A percentile compares a stretch with the other conserved stretches of the same genome.
phyloP scores from a whole-genome alignment of 2,888 invertebrate species.

The Podotricha telesiphe region DNA sequence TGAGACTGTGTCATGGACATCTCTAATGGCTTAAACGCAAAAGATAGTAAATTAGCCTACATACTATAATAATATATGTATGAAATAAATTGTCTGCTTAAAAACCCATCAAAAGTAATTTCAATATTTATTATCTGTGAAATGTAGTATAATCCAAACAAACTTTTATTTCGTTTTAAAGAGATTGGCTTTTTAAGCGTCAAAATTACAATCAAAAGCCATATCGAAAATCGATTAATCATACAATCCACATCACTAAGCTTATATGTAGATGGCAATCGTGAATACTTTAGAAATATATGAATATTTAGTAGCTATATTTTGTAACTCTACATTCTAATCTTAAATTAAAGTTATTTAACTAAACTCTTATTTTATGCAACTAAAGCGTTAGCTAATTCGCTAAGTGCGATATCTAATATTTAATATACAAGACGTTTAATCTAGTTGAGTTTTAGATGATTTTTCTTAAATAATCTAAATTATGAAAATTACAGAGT shows the following conservation, averaged over 20 bases:
- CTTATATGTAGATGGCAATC: constrained; percentile 37
- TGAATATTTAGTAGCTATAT: constrained; percentile 34
- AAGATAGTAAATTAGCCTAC: not conserved
- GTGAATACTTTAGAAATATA: constrained; percentile 33
- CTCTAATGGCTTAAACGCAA: too few species aligned
- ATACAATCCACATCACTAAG: constrained; percentile 39
- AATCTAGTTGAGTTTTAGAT: too few species aligned
- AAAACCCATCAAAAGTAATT: constrained; percentile 2
- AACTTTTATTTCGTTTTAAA: constrained; percentile 28
- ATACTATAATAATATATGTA: not conserved
- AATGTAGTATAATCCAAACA: constrained; percentile 9
- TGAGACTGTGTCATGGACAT: too few species aligned
- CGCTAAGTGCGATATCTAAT: not conserved
- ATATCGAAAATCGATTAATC: constrained; percentile 42
- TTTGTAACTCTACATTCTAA: constrained; percentile 33
- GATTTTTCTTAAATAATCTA: too few species aligned
- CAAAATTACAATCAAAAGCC: constrained; percentile 35
- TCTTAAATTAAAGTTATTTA: constrained; percentile 22
- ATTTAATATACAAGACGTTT: too few species aligned
- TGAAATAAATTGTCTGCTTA: constrained; percentile 1
- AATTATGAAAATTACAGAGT: too few species aligned
- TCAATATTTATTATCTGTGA: constrained; percentile 8
- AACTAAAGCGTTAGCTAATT: constrained; percentile 12
- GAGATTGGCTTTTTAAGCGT: constrained; percentile 32
- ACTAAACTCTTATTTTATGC: too few species aligned